These are phyloP conservation scores for Cyprinodon brontotheroides DNA, from an alignment of 2,113 vertebrate species.

Conservation along the genomic window DNA sequence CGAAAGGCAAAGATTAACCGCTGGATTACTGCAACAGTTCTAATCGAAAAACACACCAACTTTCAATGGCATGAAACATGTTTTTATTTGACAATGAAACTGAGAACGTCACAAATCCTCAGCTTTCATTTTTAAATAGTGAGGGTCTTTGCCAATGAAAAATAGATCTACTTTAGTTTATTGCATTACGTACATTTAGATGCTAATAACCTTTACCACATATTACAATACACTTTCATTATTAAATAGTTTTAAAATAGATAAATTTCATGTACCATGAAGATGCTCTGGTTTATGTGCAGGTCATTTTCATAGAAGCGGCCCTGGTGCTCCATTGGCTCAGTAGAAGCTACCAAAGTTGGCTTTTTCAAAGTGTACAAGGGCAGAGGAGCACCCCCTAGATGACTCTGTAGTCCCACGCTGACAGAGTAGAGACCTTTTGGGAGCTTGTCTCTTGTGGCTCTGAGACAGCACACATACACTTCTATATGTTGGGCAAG, in stretches of 20 bases:
- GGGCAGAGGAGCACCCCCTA: constrained; percentile 76
- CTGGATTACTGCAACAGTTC: too few relatives aligned
- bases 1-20: not conserved
- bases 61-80: too few relatives aligned
- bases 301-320: constrained; percentile 84
- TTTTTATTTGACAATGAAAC: too few relatives aligned
- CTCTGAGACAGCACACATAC: constrained; percentile 83
- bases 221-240: too few relatives aligned
- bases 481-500: constrained; percentile 81
- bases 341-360: constrained; percentile 64
- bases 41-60: too few relatives aligned
- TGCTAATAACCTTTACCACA: too few relatives aligned
- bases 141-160: too few relatives aligned
- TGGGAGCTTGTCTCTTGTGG: constrained; percentile 88
- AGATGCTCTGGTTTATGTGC: constrained; percentile 83
- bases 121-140: too few relatives aligned
- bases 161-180: too few relatives aligned
- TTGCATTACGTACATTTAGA: too few relatives aligned
- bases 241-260: not conserved
- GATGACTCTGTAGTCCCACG: constrained; percentile 79
- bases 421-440: constrained; percentile 83
- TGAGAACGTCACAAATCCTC: too few relatives aligned
- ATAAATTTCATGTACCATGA: constrained; percentile 66
- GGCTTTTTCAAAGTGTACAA: constrained; percentile 65
- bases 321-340: constrained; percentile 79